These are phyloP conservation scores for Ptilorrhoa leucosticta DNA, from an alignment of 2,113 vertebrate genomes.

Conservation along the genomic window DNA sequence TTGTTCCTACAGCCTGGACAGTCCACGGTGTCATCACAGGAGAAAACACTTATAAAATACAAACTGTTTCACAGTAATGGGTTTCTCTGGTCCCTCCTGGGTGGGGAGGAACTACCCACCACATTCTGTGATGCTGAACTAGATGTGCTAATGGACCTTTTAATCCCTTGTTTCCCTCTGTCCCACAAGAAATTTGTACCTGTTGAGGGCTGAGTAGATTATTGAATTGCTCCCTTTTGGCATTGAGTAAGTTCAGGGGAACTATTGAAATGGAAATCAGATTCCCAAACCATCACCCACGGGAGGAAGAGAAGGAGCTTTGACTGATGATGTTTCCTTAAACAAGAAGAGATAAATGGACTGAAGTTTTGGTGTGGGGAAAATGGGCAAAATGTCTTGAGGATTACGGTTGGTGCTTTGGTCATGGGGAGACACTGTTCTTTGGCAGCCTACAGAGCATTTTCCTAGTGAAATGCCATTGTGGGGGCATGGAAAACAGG, in stretches of 20 bases:
- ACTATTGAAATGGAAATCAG: not conserved
- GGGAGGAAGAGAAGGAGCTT: not conserved
- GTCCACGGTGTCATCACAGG: not conserved
- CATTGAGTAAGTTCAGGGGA: not conserved
- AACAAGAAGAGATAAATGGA: not conserved
- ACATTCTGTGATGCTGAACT: not conserved
- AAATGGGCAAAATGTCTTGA: not conserved
- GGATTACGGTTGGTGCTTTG: not conserved
- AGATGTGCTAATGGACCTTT: not conserved
- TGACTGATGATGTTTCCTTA: not conserved
- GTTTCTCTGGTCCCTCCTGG: not conserved
- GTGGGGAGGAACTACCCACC: not conserved
- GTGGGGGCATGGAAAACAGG: not conserved
- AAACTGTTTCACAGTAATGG: not conserved
- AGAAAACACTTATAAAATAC: not conserved
- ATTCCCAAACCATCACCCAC: not conserved
- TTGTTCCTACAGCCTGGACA: not conserved
- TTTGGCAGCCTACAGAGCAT: not conserved
- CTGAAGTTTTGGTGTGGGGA: not conserved
- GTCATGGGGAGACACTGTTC: not conserved
- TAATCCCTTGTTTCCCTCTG: not conserved
- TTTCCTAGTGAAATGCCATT: not conserved
- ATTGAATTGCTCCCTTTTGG: not conserved
- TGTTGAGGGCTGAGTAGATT: not conserved
- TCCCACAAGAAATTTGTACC: not conserved